Percentiles rank a stretch among this genome's conserved stretches.
Evolutionary conservation across 2,797 vertebrate genomes (phyloP).

Genomic region (Threskiornis aethiopicus): DNA sequence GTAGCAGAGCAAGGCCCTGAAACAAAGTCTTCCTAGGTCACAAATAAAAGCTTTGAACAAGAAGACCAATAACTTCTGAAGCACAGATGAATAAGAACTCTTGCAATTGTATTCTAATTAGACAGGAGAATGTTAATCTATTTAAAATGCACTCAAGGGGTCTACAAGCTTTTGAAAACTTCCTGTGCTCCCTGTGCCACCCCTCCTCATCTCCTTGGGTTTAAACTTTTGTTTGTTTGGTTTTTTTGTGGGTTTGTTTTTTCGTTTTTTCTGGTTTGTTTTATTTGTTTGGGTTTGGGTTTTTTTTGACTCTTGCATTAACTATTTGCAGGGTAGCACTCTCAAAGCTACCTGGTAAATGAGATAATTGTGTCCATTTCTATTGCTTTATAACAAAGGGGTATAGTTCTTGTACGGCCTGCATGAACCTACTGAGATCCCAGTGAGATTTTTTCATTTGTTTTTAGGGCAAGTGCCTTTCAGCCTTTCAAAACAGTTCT

Average conservation of each 20-base stretch:
- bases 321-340: background rate
- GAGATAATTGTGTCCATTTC: background rate
- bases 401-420: background rate
- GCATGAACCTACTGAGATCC: background rate
- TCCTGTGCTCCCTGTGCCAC: background rate
- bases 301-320: background rate
- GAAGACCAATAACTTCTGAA: background rate
- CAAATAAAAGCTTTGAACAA: background rate
- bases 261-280: background rate
- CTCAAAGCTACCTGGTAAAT: background rate
- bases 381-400: background rate
- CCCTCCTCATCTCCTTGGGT: background rate
- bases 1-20: background rate
- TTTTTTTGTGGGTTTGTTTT: background rate
- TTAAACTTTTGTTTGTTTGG: background rate
- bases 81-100: background rate
- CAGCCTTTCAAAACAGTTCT: background rate
- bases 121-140: background rate
- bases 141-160: background rate
- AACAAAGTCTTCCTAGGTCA: background rate
- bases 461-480: background rate
- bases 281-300: background rate
- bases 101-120: slow-evolving; percentile 29
- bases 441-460: background rate
- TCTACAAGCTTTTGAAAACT: slow-evolving; percentile 1